These are phyloP conservation scores for Eretmocerus hayati DNA, from an alignment of 2,888 invertebrate genomes.

Conservation along the genomic window DNA sequence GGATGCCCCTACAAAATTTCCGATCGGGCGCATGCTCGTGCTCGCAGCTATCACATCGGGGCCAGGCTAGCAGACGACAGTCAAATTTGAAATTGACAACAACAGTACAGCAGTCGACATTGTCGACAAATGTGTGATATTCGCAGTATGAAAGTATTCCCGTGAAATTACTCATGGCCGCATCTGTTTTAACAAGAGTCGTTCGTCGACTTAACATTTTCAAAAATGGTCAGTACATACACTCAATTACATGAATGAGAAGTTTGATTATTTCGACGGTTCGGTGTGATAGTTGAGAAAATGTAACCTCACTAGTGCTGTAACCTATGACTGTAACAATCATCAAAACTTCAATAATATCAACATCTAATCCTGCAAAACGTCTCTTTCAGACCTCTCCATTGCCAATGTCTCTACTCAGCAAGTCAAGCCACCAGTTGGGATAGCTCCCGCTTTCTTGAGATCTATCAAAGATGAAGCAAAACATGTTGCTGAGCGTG, in stretches of 20 bases:
- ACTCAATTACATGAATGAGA: not conserved
- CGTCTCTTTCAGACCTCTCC: constrained; percentile 12
- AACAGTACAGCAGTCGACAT: too few species aligned
- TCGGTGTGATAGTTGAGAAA: too few species aligned
- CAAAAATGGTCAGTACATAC: constrained; percentile 18
- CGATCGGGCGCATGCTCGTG: too few species aligned
- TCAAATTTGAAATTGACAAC: too few species aligned
- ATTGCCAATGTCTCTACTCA: constrained; percentile 5
- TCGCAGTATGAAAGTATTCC: not conserved
- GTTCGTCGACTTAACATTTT: constrained; percentile 21
- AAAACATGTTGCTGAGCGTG: constrained; percentile 23
- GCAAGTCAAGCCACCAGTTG: constrained; percentile 1
- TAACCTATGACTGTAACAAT: too few species aligned
- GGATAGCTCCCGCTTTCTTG: not conserved
- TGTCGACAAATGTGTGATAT: too few species aligned
- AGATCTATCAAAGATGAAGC: not conserved
- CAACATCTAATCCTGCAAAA: too few species aligned
- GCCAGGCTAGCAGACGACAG: too few species aligned
- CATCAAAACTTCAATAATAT: too few species aligned
- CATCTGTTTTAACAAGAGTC: constrained; percentile 8
- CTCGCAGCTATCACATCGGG: too few species aligned
- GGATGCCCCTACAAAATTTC: too few species aligned
- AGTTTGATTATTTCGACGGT: not conserved
- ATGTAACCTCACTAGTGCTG: too few species aligned
- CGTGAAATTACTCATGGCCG: constrained; percentile 10